These are phyloP conservation scores for Drosophila neocordata DNA, from an alignment of 1,140 invertebrate species.

Conservation along the genomic window DNA sequence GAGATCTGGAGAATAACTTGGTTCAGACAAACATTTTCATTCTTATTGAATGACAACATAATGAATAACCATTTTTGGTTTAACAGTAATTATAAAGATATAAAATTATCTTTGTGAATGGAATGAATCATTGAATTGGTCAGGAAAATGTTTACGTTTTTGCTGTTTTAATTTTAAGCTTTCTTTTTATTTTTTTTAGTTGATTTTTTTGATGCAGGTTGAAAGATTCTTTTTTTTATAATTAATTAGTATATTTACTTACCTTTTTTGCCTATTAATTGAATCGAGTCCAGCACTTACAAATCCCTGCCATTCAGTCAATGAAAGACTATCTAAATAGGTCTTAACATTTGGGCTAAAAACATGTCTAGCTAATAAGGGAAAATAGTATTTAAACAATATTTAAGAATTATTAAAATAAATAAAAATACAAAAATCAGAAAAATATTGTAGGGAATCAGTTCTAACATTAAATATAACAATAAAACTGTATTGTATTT, in stretches of 20 bases:
- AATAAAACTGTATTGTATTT: no score
- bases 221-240: no score
- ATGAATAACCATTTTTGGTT: not conserved
- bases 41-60: not conserved
- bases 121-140: not conserved
- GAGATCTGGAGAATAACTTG: not conserved
- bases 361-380: conserved; percentile 30
- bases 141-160: not conserved
- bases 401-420: no score
- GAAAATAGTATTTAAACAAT: not conserved
- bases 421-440: no score
- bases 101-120: not conserved
- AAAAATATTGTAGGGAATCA: no score
- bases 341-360: conserved; percentile 26
- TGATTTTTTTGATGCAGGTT: no score
- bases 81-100: not conserved
- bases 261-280: conserved; percentile 65
- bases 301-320: conserved; percentile 52
- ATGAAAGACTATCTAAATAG: conserved; percentile 40
- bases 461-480: no score
- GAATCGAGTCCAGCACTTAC: conserved; percentile 60
- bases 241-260: not conserved
- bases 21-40: not conserved
- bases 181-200: no score
- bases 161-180: no score